Evolutionary conservation across 2,797 vertebrate species (phyloP).

Genomic region (Rhinatrema bivittatum): DNA sequence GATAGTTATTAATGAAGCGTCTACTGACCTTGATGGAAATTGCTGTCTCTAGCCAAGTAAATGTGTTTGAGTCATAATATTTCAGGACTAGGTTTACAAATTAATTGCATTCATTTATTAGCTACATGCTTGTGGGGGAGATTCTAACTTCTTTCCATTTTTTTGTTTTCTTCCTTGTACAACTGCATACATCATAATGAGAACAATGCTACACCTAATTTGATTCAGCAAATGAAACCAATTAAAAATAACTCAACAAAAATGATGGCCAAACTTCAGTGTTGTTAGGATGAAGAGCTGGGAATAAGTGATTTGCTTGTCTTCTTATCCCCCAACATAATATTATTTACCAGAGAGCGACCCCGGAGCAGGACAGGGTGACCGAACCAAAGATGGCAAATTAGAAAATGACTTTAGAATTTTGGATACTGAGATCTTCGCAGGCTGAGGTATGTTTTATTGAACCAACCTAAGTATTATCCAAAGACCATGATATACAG

Average conservation of each 20-base stretch:
- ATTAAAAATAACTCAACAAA: constrained; percentile 49
- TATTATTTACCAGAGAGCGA: too few relatives aligned
- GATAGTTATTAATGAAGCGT: constrained; percentile 12
- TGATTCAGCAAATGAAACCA: constrained; percentile 49
- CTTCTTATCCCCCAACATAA: constrained; percentile 14
- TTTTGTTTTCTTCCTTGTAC: constrained; percentile 30
- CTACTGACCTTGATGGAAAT: constrained; percentile 28
- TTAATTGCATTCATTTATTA: constrained; percentile 33
- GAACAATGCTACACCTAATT: constrained; percentile 48
- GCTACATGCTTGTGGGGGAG: constrained; percentile 15
- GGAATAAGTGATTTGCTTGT: constrained; percentile 28
- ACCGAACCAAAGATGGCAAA: too few relatives aligned
- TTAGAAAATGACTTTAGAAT: too few relatives aligned
- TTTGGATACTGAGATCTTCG: too few relatives aligned
- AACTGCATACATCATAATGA: constrained; percentile 19
- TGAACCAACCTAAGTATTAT: too few relatives aligned
- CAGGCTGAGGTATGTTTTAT: too few relatives aligned
- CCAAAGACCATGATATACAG: too few relatives aligned
- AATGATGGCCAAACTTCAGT: constrained; percentile 34
- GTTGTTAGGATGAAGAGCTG: constrained; percentile 28
- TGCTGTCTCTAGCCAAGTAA: constrained; percentile 16
- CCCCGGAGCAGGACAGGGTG: too few relatives aligned
- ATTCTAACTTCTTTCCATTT: constrained; percentile 14
- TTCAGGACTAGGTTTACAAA: constrained; percentile 25
- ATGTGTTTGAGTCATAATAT: constrained; percentile 30